These are phyloP conservation scores for Heteractis magnifica DNA, from an alignment of 92 coral and sea anemone genomes.

Conservation along the genomic window DNA sequence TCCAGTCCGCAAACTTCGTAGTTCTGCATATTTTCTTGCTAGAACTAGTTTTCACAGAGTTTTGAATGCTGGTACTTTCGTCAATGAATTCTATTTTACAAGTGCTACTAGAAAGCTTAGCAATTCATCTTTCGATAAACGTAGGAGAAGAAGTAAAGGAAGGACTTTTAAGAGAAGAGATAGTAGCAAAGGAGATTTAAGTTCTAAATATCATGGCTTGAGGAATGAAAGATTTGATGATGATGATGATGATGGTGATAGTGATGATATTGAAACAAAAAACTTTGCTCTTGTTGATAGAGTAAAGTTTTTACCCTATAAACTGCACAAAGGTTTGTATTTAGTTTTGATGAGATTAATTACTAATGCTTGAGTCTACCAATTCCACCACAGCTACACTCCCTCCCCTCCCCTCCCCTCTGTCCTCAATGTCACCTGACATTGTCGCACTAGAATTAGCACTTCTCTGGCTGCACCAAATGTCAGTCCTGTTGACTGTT, in stretches of 20 bases:
- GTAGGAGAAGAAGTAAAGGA: slow-evolving; percentile 1
- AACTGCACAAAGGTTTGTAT: slow-evolving; percentile 30
- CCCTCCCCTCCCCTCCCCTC: no score
- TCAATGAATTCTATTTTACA: neutral
- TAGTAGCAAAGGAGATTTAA: neutral
- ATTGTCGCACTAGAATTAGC: no score
- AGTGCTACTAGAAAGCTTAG: neutral
- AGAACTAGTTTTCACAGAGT: neutral
- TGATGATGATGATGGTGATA: neutral
- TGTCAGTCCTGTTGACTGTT: no score
- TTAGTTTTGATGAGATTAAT: no score
- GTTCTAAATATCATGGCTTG: neutral
- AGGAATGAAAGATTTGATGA: slow-evolving; percentile 8
- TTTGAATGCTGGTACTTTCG: neutral
- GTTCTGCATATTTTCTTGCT: neutral
- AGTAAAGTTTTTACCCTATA: slow-evolving; percentile 9
- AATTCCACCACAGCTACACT: no score
- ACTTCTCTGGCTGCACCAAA: no score
- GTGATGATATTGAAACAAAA: neutral
- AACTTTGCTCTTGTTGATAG: slow-evolving; percentile 3
- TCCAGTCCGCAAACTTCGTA: neutral
- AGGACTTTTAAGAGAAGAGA: slow-evolving; percentile 3
- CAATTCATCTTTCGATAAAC: slow-evolving; percentile 7
- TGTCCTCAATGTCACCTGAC: no score
- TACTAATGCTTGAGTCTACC: no score